Evolutionary conservation across 2,797 vertebrate genomes (phyloP).

Genomic region (Sparidentex hasta): DNA sequence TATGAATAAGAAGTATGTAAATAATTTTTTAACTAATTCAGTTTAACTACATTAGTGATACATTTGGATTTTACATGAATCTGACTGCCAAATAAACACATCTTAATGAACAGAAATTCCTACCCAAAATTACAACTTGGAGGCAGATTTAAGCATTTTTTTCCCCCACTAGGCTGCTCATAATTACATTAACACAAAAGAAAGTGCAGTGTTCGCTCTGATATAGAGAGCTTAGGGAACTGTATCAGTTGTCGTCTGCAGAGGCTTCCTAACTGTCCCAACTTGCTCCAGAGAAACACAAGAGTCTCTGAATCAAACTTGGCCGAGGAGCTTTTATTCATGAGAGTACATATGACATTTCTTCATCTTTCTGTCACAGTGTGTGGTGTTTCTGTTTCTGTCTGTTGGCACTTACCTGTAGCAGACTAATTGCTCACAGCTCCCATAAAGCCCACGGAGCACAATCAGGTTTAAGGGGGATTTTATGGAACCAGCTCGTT

Average conservation of each 20-base stretch:
- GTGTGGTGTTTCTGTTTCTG: conserved; percentile 34
- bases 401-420: conserved; percentile 50
- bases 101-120: background rate
- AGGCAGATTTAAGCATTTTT: background rate
- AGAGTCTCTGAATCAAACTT: conserved; percentile 6
- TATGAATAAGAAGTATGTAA: no score
- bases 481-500: conserved; percentile 70
- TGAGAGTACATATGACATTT: conserved; percentile 13
- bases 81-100: background rate
- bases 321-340: background rate
- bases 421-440: conserved; percentile 70
- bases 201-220: background rate
- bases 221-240: background rate
- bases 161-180: background rate
- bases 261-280: background rate
- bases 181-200: background rate
- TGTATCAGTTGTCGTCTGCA: background rate
- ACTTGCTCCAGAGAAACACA: conserved; percentile 2
- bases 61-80: background rate
- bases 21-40: no score
- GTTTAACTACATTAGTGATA: background rate
- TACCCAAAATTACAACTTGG: background rate
- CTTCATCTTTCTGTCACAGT: background rate
- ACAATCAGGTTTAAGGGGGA: conserved; percentile 59
- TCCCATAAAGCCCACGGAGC: conserved; percentile 56